Conservation (phyloP, 2,888 invertebrate species). For the Papilio protenor region DNA sequence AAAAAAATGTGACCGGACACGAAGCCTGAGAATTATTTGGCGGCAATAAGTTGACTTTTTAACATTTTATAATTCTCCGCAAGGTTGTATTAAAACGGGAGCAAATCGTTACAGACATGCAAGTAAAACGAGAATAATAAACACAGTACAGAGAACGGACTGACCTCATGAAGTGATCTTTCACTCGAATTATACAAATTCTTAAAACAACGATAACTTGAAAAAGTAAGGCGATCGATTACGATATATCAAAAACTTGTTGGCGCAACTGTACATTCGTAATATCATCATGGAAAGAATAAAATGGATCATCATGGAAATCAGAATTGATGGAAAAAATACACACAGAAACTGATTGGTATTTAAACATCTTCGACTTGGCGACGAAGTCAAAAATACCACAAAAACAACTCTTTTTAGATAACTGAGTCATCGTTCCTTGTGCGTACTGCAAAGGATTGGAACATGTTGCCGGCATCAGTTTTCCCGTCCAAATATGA, state of each 20-base stretch:
- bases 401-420: neutral
- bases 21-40: constrained; percentile 50
- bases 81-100: constrained; percentile 66
- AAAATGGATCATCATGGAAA: neutral
- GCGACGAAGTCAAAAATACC: neutral
- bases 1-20: constrained; percentile 47
- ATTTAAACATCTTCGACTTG: neutral
- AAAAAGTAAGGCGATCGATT: constrained; percentile 6
- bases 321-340: no score
- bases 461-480: no score
- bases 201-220: constrained; percentile 5
- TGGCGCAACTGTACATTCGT: neutral
- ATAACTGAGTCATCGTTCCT: no score
- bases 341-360: neutral
- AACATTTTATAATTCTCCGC: constrained; percentile 57
- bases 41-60: constrained; percentile 53
- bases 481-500: no score
- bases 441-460: no score
- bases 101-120: constrained; percentile 56
- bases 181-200: constrained; percentile 49
- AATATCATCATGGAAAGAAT: neutral
- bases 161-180: constrained; percentile 60
- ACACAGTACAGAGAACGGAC: constrained; percentile 56
- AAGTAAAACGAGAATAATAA: constrained; percentile 56
- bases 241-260: constrained; percentile 5